These are phyloP conservation scores for Metaphire vulgaris DNA, from an alignment of 1,140 invertebrate species.

Conservation along the genomic window DNA sequence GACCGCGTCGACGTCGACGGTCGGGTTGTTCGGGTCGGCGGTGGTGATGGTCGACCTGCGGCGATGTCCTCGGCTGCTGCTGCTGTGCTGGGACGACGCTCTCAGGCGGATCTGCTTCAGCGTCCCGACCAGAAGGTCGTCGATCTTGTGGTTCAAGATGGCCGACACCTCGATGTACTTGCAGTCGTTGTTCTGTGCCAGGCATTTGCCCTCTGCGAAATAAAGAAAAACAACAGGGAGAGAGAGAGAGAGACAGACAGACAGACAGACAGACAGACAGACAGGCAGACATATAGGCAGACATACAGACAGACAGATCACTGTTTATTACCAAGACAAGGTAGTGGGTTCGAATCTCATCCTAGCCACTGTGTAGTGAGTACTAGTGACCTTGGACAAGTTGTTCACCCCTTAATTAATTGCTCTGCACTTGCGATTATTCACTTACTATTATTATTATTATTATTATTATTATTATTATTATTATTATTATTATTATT, in stretches of 20 bases:
- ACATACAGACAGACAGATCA: too few species aligned
- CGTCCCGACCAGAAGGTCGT: constrained; percentile 71
- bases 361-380: too few species aligned
- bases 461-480: too few species aligned
- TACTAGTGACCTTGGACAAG: too few species aligned
- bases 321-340: too few species aligned
- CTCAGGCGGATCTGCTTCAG: constrained; percentile 56
- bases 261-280: too few species aligned
- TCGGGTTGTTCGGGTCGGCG: not conserved
- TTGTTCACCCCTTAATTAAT: too few species aligned
- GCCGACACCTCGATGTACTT: constrained; percentile 78
- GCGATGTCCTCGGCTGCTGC: not conserved
- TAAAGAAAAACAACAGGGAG: not conserved
- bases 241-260: not conserved
- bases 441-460: too few species aligned
- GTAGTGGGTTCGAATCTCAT: too few species aligned
- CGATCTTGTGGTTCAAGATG: constrained; percentile 71
- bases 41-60: not conserved
- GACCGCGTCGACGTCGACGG: not conserved
- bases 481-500: too few species aligned
- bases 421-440: too few species aligned
- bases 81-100: not conserved
- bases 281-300: too few species aligned
- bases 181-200: constrained; percentile 65
- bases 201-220: constrained; percentile 42